phyloP scores from a whole-genome alignment of 2,113 vertebrate genomes.

The Pagrus major region DNA sequence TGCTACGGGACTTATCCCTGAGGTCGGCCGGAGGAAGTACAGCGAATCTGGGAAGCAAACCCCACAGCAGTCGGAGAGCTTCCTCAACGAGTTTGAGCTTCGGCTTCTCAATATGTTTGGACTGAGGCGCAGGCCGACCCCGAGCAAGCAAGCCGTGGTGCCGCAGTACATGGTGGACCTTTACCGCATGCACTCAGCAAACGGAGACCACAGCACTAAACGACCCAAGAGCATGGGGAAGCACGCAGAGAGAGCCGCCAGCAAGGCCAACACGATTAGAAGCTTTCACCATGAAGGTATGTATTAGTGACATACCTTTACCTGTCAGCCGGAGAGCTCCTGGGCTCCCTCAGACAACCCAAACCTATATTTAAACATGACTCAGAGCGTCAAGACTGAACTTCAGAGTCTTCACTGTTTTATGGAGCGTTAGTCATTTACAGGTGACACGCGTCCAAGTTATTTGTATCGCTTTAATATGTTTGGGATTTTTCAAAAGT shows the following conservation, averaged over 20 bases:
- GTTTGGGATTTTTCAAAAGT: conserved; percentile 20
- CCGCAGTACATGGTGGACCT: conserved; percentile 97
- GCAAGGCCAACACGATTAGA: conserved; percentile 96
- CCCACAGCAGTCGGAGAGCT: conserved; percentile 89
- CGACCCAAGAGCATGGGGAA: conserved; percentile 85
- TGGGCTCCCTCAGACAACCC: conserved; percentile 71
- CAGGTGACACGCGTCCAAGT: conserved; percentile 70
- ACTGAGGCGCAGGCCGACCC: conserved; percentile 92
- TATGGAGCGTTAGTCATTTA: conserved; percentile 75
- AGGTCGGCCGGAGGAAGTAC: conserved; percentile 92
- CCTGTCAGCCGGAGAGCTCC: conserved; percentile 72
- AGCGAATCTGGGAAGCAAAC: conserved; percentile 86
- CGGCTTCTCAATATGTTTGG: conserved; percentile 97
- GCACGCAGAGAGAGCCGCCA: conserved; percentile 91
- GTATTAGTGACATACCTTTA: conserved; percentile 82
- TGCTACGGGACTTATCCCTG: conserved; percentile 93
- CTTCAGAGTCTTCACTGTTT: conserved; percentile 73
- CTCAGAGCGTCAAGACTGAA: conserved; percentile 69
- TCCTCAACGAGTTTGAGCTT: conserved; percentile 93
- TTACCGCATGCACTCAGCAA: conserved; percentile 92
- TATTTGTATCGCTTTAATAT: conserved; percentile 41
- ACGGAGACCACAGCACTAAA: conserved; percentile 86
- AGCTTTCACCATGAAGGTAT: conserved; percentile 99
- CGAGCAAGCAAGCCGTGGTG: conserved; percentile 92
- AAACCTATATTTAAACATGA: conserved; percentile 81